These are phyloP conservation scores for Peromyscus nudipes DNA, from an alignment of 2,797 vertebrate species.

Conservation along the genomic window DNA sequence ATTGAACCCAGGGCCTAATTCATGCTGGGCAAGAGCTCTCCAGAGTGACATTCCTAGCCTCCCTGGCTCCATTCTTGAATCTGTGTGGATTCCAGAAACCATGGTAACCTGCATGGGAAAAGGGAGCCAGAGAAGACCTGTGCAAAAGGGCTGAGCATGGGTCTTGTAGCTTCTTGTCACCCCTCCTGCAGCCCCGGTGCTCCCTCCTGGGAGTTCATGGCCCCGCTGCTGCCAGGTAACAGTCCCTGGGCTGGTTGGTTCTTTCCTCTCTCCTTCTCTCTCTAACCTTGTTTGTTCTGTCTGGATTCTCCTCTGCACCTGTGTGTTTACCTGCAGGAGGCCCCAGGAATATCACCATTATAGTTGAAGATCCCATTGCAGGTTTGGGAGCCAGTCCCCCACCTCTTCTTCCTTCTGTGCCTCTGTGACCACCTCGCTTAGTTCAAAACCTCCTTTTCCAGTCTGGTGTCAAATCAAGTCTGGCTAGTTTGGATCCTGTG, in stretches of 20 bases:
- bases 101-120: conserved; percentile 55
- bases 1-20: neutral
- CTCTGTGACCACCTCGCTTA: conserved; percentile 81
- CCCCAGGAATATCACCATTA: conserved; percentile 98
- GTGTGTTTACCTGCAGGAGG: conserved; percentile 89
- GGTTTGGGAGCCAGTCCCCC: conserved; percentile 92
- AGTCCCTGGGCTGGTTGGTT: conserved; percentile 63
- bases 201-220: conserved; percentile 56
- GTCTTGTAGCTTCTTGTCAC: neutral
- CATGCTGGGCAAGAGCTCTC: neutral
- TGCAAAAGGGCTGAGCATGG: conserved; percentile 1
- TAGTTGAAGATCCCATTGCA: conserved; percentile 98
- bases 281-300: conserved; percentile 76
- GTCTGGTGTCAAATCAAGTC: conserved; percentile 86
- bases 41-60: neutral
- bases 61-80: conserved; percentile 58
- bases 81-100: conserved; percentile 69
- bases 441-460: conserved; percentile 79
- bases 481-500: conserved; percentile 21
- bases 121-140: conserved; percentile 21
- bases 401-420: conserved; percentile 65
- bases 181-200: neutral
- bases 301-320: conserved; percentile 83
- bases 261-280: conserved; percentile 62
- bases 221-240: conserved; percentile 75